Percentiles rank a stretch among this genome's conserved stretches.
Conservation (phyloP, 2,888 invertebrate genomes). For the Eilema caniola region DNA sequence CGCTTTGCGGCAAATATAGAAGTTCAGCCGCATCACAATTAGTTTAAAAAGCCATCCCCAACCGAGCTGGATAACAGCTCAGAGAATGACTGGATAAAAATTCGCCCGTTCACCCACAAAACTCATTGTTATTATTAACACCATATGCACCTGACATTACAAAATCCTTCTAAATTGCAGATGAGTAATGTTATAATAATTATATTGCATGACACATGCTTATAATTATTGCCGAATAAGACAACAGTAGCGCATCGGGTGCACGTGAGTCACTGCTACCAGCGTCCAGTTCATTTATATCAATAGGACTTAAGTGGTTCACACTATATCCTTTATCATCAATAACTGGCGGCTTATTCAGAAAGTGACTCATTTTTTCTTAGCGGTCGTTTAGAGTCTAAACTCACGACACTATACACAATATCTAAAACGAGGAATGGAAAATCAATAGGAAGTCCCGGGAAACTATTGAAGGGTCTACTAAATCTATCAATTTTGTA, state of each 20-base stretch:
- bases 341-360: constrained; percentile 16
- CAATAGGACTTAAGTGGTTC: constrained; percentile 34
- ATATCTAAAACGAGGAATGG: neutral
- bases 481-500: too few relatives aligned
- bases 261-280: constrained; percentile 35
- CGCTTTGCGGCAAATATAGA: too few relatives aligned
- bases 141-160: constrained; percentile 5
- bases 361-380: constrained; percentile 15
- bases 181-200: constrained; percentile 20
- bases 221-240: constrained; percentile 18
- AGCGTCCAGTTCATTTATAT: constrained; percentile 41
- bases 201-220: constrained; percentile 18
- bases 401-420: too few relatives aligned
- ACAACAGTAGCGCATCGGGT: constrained; percentile 13
- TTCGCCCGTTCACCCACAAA: too few relatives aligned
- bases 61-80: too few relatives aligned
- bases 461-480: too few relatives aligned
- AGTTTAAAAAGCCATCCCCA: too few relatives aligned
- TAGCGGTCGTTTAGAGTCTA: neutral
- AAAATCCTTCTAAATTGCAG: neutral
- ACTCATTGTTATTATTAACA: too few relatives aligned
- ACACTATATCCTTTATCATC: constrained; percentile 15
- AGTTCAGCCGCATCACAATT: too few relatives aligned
- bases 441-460: too few relatives aligned
- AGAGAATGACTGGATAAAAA: too few relatives aligned